Evolutionary conservation across 2,888 invertebrate genomes (phyloP), one percentile per base, ranked within the genome.

Genomic region (Oxytorus armatus): DNA sequence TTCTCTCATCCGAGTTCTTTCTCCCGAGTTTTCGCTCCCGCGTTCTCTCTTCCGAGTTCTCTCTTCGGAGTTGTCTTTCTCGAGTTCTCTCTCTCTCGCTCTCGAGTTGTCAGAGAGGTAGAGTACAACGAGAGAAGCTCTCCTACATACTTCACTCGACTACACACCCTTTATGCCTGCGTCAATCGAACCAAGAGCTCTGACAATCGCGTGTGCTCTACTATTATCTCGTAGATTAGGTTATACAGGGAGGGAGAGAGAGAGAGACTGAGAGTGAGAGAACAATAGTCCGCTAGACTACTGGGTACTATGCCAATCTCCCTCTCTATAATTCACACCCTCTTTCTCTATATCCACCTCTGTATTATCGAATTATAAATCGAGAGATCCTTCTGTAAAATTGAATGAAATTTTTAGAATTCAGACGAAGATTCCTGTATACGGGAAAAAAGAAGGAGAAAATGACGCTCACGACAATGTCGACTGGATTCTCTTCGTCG

Each of bases 291-390:
- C 18, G 36, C 33, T 18, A 70, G 57, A 57, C 55, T 74, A 65
- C 65, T 63, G 73, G 65, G 33, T 74, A n/a, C 8, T 51, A 51
- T 16, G 51, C 25, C 59, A 33, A 44, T 59, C 10, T 59, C 36
- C 4, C 42, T 47, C 29, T 42, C 69, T n/a, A n/a, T n/a, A n/a
- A n/a, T n/a, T n/a, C n/a, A n/a, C n/a, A n/a, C 36, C 4, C 42
- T 47, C 29, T 42, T 55, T 23, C 14, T 18, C n/a, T 44, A 47
- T 21, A 23, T 18, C 44, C 23, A 21, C 14, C 18, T 10, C 53
- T 23, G 1, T 18, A 47, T 47, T 3, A 21, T 61, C 42, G 61
- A 61, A 61, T 42, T 4, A 42, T 14, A 21, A 25, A 21, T 36
- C 66, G 29, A 8, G 25, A 16, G 8, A 23, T 1, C 14, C 66